Base-by-base conservation (phyloP, 2,888 invertebrate species). In the Oscheius sp. region DNA sequence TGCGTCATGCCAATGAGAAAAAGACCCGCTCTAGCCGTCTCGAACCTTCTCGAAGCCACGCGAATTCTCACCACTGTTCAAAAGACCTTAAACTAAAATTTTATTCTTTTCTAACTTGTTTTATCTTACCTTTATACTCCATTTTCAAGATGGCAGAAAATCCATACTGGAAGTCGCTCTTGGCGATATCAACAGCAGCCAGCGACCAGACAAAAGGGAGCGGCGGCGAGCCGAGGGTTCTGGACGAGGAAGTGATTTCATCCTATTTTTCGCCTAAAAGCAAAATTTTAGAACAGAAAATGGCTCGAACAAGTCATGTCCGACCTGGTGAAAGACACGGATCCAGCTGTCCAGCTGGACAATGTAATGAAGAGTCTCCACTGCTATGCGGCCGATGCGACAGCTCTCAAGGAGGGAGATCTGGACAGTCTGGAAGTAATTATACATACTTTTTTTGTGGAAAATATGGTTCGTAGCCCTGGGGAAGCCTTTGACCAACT, bases 291-390 rank as follows among this genome's bases (percentile, higher is more conserved):
- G 74, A 74, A 68, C 37, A 10, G 59, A 32, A 66, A 48, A 59
- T 74, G 74, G 74, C 37, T 74, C n/a, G 68, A 74, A 33, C 11
- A 66, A 47, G 74, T 74, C 10, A 74, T 74, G 74, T 48, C 21
- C 7, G 74, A 74, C 42, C 35, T 74, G 35, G 74, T 74, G 35
- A 66, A 60, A 29, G 68, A 74, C 2, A 74, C 74, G n/a, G 74
- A 74, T 68, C 74, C 68, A 10, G 53, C 66, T 37, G n/a, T 21
- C 13, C 66, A 68, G 55, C 50, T 74, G 60, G 72, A 60, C 11
- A 48, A 42, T 60, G 62, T 72, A 10, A 62, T 72, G 72, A 42
- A 62, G 51, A 62, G 51, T 21, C 37, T 72, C 2, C 62, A 63
- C 53, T 60, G 60, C 53, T 72, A 62, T 37, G 60, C 63, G 1